Conservation (phyloP, 2,797 vertebrate species). For the Cyclura pinguis region DNA sequence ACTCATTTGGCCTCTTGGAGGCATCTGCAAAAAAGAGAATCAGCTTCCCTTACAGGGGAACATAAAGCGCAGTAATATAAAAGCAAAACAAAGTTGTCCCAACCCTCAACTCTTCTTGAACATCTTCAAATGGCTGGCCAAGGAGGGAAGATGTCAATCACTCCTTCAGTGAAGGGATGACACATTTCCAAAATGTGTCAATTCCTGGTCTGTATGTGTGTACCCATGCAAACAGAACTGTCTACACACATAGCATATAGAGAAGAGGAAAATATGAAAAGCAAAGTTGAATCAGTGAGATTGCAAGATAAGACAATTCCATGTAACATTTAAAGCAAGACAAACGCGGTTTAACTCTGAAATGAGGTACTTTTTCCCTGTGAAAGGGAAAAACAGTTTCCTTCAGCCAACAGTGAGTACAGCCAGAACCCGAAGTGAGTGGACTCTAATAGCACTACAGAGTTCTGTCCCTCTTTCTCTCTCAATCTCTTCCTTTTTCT, state of each 20-base stretch:
- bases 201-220: background rate
- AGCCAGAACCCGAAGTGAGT: background rate
- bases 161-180: background rate
- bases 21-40: background rate
- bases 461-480: background rate
- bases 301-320: background rate
- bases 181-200: background rate
- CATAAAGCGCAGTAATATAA: background rate
- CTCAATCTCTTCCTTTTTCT: background rate
- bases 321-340: background rate
- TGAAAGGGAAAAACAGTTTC: background rate
- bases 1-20: background rate
- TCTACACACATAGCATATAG: background rate
- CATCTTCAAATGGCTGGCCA: background rate
- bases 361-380: background rate
- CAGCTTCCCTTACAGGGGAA: background rate
- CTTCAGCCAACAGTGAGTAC: background rate
- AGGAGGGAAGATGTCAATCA: background rate
- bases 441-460: background rate
- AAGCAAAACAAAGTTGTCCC: background rate
- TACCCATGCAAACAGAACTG: background rate
- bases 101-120: background rate
- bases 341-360: background rate
- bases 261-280: background rate
- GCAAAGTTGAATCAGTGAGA: background rate